Base-by-base conservation (phyloP, 2,888 invertebrate species). In the Pyrocoelia pectoralis region DNA sequence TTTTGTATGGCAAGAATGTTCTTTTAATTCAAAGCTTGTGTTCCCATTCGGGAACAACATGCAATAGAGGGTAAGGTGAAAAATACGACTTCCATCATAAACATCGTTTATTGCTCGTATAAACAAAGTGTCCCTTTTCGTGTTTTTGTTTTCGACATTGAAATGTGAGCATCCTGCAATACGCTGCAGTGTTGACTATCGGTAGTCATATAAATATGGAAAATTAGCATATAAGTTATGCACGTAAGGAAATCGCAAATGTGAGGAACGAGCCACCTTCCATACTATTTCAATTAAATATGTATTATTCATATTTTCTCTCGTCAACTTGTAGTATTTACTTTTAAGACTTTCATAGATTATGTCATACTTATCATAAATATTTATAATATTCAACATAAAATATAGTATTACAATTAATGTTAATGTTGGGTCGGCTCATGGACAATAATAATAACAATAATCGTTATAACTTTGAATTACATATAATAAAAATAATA, bases 401-500 rank as follows among this genome's bases (percentile, higher is more conserved):
- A 70, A 70, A 70, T 71, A 73, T 70, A 73, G 71, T 71, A 71
- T 69, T 68, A 72, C 65, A 70, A 74, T 70, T 67, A 65, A 67
- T 61, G 62, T 62, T 67, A 68, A 66, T 67, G 68, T 61, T 59
- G 67, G 64, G 68, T 69, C 65, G 68, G 71, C 71, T 72, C 70
- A 71, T 67, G 72, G 70, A 71, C 72, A 70, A 73, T 72, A 76
- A 76, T 74, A 75, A 74, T 76, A 76, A 77, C 76, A 77, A 76
- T 77, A 76, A 77, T 76, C 75, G 75, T 77, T 76, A 76, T 74
- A 76, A 76, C 72, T 77, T 77, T 71, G 76, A 79, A 80, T 80
- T 80, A 80, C 78, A 78, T 77, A 77, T 76, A 78, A 79, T 78
- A 79, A 78, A 78, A 78, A 79, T 79, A 79, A 79, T 74, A 72